These are phyloP conservation scores for Dipodomys stephensi DNA, from an alignment of 2,113 vertebrate species.

Conservation along the genomic window DNA sequence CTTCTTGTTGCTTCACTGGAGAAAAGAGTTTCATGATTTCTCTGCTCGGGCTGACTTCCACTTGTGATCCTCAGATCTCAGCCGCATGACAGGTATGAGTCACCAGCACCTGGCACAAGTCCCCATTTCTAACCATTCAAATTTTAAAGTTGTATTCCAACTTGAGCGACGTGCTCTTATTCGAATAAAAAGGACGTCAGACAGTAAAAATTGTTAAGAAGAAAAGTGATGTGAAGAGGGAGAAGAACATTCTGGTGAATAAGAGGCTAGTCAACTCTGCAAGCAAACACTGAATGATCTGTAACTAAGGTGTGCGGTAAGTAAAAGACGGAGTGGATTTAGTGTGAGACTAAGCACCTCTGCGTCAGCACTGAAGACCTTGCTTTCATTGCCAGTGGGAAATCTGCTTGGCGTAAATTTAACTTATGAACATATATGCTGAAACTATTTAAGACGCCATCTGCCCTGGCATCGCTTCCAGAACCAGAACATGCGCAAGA, in stretches of 20 bases:
- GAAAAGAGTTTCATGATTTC: no score
- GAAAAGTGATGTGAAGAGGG: background rate
- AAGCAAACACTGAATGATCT: constrained; percentile 53
- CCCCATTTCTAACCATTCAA: background rate
- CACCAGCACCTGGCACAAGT: no score
- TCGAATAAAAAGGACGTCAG: background rate
- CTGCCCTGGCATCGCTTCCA: constrained; percentile 69
- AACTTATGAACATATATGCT: constrained; percentile 78
- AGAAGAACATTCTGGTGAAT: constrained; percentile 24
- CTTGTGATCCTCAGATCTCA: no score
- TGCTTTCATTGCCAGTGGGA: constrained; percentile 72
- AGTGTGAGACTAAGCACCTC: constrained; percentile 63
- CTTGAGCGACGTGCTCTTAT: background rate
- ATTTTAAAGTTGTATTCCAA: background rate
- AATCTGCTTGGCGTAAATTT: constrained; percentile 70
- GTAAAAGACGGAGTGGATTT: constrained; percentile 65
- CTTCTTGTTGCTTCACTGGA: no score
- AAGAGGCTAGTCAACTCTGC: constrained; percentile 43
- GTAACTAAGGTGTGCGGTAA: constrained; percentile 26
- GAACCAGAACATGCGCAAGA: constrained; percentile 69
- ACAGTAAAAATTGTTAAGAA: background rate
- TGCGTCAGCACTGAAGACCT: constrained; percentile 62
- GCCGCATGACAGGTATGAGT: no score
- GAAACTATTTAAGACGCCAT: constrained; percentile 76
- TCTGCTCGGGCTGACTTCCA: no score